Base-by-base conservation (phyloP, 2,888 invertebrate species). In the Dolichopus griseipennis region DNA sequence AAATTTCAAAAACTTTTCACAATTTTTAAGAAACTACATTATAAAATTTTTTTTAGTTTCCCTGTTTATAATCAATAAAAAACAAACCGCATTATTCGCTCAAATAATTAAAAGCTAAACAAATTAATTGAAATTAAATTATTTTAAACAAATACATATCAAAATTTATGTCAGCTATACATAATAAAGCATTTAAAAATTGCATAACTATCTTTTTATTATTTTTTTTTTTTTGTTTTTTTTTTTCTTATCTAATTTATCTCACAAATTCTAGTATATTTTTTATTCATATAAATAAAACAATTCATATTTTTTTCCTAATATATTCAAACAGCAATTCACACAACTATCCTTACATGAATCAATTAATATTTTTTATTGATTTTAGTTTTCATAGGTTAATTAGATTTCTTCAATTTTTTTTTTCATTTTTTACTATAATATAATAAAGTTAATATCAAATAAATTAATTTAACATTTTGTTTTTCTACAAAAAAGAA, bases 31-130 rank as follows among this genome's bases (percentile, higher is more conserved):
- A 18, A 52, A 52, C 15, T 52, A 52, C 27, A 27, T 12, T 41
- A 41, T 2, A 41, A 41, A 41, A 41, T 41, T 18, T 52, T 52
- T 6, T 18, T 52, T 6, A 18, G 52, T 52, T 18, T 52, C 18
- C n/a, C 52, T 52, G 6, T 18, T 18, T 6, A 52, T 52, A 52
- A 52, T 52, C 15, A 18, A 52, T 52, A 52, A 9, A 52, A 52
- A 52, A 52, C 52, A 52, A 52, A 52, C 18, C 15, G 52, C 52
- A 52, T 18, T 15, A 52, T 52, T 52, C 52, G 52, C 18, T 52
- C 52, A 52, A n/a, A 52, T 52, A n/a, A 52, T 52, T 52, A 52
- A 52, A 52, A 52, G 52, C 52, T 52, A 52, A 52, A 52, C 52
- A 52, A 52, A 52, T 12, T 52, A 52, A 41, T 41, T 41, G 27